Base-by-base conservation (phyloP, 2,888 invertebrate species). In the Koerneria pararmatus region DNA sequence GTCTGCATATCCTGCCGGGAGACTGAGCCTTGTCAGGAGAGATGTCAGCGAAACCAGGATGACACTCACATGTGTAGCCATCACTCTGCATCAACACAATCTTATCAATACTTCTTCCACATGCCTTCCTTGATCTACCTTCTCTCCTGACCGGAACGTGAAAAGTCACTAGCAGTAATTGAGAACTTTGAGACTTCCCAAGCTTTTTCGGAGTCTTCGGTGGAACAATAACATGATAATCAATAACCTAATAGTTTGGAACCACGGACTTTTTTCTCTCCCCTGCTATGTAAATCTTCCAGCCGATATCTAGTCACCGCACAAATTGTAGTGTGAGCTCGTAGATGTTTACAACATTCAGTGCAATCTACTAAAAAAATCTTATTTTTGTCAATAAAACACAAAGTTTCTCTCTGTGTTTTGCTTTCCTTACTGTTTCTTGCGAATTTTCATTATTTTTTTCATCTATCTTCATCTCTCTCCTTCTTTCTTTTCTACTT, bases 1-100 rank as follows among this genome's bases (percentile, higher is more conserved):
- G 68, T 61, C 73, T 77, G 69, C 79, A 78, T 65, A 74, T 70
- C 54, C 78, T 68, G 34, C 80, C 80, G 8, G 80, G 78, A 54
- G 74, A 72, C 64, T 73, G 74, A 48, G 69, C 74, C 63, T 70
- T 66, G 58, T 79, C 78, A 29, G 70, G 70, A 19, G 77, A 79
- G 1, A 78, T 72, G 67, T 80, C 80, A 29, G 78, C 76, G 67
- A 74, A 77, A 29, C 78, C 77, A 6, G 69, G 37, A 15, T 75
- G 73, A 62, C 79, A 79, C 54, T 72, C 66, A 46, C 79, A 79
- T 19, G 76, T 78, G 72, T 78, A 79, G 51, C 79, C 79, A n/a
- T 74, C 73, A 3, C 66, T 59, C 69, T 70, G 67, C n/a, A 70
- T 58, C 65, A 19, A 53, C 6, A 15, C 15, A n/a, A n/a, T n/a